phyloP scores from a whole-genome alignment of 2,113 vertebrate species.

The Motacilla tschutschensis region DNA sequence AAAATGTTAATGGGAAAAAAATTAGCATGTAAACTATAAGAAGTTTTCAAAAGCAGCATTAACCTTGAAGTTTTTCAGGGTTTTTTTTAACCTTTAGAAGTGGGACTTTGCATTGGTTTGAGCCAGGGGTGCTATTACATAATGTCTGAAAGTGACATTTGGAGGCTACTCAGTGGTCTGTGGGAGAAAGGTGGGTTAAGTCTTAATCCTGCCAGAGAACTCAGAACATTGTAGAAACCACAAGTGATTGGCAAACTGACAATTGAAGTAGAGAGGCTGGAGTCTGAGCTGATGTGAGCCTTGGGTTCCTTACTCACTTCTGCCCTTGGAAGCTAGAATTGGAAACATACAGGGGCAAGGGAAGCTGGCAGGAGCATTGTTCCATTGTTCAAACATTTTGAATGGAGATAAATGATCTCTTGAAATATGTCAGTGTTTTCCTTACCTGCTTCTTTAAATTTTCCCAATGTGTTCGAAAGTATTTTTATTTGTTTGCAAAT shows the following conservation, averaged over 20 bases:
- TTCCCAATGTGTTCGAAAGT: background rate
- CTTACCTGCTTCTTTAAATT: background rate
- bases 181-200: background rate
- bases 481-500: background rate
- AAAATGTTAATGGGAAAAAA: background rate
- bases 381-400: background rate
- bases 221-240: fast-evolving
- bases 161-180: background rate
- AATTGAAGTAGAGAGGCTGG: background rate
- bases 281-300: background rate
- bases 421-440: background rate
- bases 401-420: fast-evolving
- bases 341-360: background rate
- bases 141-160: background rate
- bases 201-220: background rate
- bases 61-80: background rate
- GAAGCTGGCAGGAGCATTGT: background rate
- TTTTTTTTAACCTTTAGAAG: background rate
- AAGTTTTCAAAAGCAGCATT: background rate
- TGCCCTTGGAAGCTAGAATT: background rate
- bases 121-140: background rate
- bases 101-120: background rate
- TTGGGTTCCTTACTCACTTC: background rate
- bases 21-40: background rate
- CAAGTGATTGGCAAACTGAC: background rate